Evolutionary conservation across 2,797 vertebrate species (phyloP), one percentile per base, ranked within the genome.

Genomic region (Malurus leucopterus): DNA sequence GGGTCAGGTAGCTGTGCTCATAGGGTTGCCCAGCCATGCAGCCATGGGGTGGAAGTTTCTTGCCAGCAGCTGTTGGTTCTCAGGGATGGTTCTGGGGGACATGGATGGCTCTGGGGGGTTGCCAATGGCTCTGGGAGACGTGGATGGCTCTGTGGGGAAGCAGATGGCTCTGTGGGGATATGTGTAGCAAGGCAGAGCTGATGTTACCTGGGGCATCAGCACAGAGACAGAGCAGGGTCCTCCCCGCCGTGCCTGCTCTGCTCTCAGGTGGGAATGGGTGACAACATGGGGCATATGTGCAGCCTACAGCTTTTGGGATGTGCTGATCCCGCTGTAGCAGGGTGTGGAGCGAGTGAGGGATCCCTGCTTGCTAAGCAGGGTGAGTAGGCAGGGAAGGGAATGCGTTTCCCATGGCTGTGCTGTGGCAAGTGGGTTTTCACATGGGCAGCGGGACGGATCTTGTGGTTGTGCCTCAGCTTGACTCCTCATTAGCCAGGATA

Each of bases 241-340:
- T 71, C 17, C 1, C 11, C 7, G 16, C 74, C 0, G 0, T n/a
- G 43, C 57, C 57, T 0, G 0, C 62, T 58, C 24, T 18, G 50
- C 58, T 64, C 15, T 53, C 6, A 0, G 0, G 0, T 17, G 38
- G 83, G 75, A 71, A 18, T 8, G 2, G 30, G 82, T 32, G 86
- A 30, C 2, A 29, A 5, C 4, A 5, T 4, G 1, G 91, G 83
- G 9, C 75, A 40, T n/a, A 17, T 43, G 63, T 47, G 72, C 83
- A 82, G 50, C 72, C 79, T 24, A 0, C 44, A 26, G 58, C 40
- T 36, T 41, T 34, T 8, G 51, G 77, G 68, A 12, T 5, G 50
- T 1, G 7, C 84, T 47, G 4, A 30, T 80, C 30, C 49, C 34
- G 65, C 73, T 49, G 55, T 38, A 6, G 73, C 73, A 51, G 73